These are phyloP conservation scores for Argyresthia goedartella DNA, from an alignment of 2,888 invertebrate species.

Conservation along the genomic window DNA sequence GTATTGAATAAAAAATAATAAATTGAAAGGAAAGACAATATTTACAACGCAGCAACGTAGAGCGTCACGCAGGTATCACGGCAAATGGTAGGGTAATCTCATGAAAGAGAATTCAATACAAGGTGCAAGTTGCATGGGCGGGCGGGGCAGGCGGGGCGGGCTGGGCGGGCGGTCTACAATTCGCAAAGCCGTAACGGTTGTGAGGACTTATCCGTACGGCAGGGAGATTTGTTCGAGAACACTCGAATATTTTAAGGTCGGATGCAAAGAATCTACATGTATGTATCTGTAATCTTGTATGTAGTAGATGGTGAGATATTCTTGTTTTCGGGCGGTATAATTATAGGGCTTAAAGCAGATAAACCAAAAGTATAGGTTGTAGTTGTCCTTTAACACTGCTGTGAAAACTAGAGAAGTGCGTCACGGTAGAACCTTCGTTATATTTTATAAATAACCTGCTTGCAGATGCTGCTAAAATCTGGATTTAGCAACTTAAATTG, in stretches of 20 bases:
- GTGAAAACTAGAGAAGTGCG: background rate
- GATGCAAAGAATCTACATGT: background rate
- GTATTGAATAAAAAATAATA: too few species aligned
- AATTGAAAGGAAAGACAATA: too few species aligned
- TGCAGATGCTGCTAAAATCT: too few species aligned
- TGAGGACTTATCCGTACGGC: slow-evolving; percentile 55
- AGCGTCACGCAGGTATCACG: too few species aligned
- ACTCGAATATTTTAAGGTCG: background rate
- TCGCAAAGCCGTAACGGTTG: slow-evolving; percentile 53
- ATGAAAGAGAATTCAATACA: slow-evolving; percentile 42
- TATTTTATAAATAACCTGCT: background rate
- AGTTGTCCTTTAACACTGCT: too few species aligned
- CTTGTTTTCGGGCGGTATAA: background rate
- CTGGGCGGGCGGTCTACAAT: slow-evolving; percentile 21
- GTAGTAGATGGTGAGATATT: background rate
- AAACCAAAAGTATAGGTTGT: too few species aligned
- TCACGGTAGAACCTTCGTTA: background rate
- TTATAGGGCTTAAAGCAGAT: background rate
- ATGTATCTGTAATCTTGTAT: background rate
- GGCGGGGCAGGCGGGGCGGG: slow-evolving; percentile 22
- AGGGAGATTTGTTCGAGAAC: slow-evolving; percentile 25
- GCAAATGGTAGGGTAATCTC: slow-evolving; percentile 19
- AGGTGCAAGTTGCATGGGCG: slow-evolving; percentile 33
- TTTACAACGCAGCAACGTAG: too few species aligned
- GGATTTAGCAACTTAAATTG: too few species aligned